Percentiles rank a stretch among this genome's conserved stretches.
Conservation (phyloP, 2,113 vertebrate species). For the Glaucomys volans region DNA sequence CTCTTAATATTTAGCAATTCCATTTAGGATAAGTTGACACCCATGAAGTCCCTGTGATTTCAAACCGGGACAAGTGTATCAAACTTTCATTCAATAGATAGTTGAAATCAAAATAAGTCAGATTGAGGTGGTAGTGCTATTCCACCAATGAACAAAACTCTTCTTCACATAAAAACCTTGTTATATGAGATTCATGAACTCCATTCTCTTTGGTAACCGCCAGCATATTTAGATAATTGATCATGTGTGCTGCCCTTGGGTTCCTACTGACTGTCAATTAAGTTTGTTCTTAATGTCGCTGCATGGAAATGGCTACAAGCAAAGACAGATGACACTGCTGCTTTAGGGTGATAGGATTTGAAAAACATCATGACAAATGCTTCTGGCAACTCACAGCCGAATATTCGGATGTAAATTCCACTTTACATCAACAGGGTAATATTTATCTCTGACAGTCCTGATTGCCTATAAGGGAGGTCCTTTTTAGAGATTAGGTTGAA, state of each 20-base stretch:
- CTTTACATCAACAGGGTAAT: conserved; percentile 68
- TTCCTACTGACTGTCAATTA: conserved; percentile 70
- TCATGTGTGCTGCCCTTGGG: conserved; percentile 57
- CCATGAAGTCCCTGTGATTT: conserved; percentile 56
- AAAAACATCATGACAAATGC: conserved; percentile 72
- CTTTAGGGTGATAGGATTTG: conserved; percentile 68
- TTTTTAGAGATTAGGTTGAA: conserved; percentile 49
- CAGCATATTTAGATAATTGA: conserved; percentile 73
- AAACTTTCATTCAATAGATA: conserved; percentile 61
- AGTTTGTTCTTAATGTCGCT: conserved; percentile 71
- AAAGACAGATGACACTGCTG: conserved; percentile 61
- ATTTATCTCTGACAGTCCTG: conserved; percentile 57
- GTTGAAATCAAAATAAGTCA: conserved; percentile 64
- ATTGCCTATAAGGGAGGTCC: conserved; percentile 18
- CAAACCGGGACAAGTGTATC: background rate
- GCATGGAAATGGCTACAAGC: conserved; percentile 72
- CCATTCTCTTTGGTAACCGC: conserved; percentile 26
- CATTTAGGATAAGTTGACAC: conserved; percentile 26
- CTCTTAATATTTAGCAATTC: conserved; percentile 40
- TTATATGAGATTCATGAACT: conserved; percentile 70
- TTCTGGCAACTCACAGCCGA: conserved; percentile 63
- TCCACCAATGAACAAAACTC: conserved; percentile 43
- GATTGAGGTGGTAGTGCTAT: conserved; percentile 18
- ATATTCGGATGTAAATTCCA: conserved; percentile 56
- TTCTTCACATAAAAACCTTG: conserved; percentile 55